phyloP scores from a whole-genome alignment of 2,888 invertebrate species.

The Imbricaverruca yamaguchii region DNA sequence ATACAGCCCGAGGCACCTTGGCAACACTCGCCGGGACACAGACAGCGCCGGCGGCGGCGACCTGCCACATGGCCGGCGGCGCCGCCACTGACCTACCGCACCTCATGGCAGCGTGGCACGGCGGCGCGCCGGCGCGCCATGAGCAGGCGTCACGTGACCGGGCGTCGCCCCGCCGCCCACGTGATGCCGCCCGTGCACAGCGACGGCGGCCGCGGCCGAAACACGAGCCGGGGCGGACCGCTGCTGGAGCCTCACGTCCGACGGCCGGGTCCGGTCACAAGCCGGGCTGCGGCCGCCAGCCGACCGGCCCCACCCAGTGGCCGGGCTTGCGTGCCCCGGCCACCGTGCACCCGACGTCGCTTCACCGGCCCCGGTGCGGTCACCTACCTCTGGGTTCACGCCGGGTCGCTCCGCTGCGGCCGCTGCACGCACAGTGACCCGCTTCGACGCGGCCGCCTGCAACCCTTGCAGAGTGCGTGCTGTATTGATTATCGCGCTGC shows the following conservation, averaged over 20 bases:
- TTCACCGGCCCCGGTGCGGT: not conserved
- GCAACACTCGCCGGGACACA: not conserved
- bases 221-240: not conserved
- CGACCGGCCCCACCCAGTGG: no score
- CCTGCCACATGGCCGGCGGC: not conserved
- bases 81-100: not conserved
- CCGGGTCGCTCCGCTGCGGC: not conserved
- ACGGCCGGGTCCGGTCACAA: not conserved
- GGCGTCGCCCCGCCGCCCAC: not conserved
- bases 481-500: not conserved
- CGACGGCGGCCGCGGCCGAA: no score
- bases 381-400: conserved; percentile 2
- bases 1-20: not conserved
- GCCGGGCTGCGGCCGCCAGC: no score
- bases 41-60: not conserved
- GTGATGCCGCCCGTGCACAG: not conserved
- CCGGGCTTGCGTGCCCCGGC: no score
- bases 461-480: conserved; percentile 12
- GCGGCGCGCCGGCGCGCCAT: no score
- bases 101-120: not conserved
- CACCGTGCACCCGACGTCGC: no score
- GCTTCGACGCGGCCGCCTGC: conserved; percentile 5
- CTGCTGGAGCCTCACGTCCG: not conserved
- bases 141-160: not conserved
- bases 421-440: conserved; percentile 16